These are phyloP conservation scores for Palloptera scutellata DNA, from an alignment of 2,888 invertebrate genomes.

Conservation along the genomic window DNA sequence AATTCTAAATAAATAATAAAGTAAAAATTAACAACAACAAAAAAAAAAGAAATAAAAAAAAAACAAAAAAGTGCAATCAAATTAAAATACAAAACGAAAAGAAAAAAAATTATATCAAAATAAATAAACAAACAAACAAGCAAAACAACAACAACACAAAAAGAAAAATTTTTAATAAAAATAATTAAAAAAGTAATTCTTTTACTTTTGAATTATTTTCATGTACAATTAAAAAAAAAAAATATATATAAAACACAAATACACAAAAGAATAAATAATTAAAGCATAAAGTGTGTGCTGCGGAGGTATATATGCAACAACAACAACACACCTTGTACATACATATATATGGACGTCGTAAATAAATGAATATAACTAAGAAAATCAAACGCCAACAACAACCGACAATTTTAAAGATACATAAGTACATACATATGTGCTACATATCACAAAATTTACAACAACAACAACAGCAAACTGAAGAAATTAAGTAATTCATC, in stretches of 20 bases:
- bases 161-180: constrained; percentile 31
- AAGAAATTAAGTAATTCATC: not conserved
- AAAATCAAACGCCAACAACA: constrained; percentile 19
- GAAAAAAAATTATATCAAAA: constrained; percentile 11
- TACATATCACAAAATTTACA: constrained; percentile 2
- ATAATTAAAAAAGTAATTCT: constrained; percentile 53
- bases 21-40: constrained; percentile 27
- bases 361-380: constrained; percentile 21
- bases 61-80: constrained; percentile 38
- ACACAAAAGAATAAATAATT: not conserved
- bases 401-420: no score
- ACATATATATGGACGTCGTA: constrained; percentile 42
- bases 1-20: constrained; percentile 38
- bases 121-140: constrained; percentile 26
- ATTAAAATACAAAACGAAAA: constrained; percentile 20
- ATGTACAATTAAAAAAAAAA: constrained; percentile 19
- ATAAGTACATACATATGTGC: constrained; percentile 35
- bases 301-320: constrained; percentile 31
- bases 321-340: constrained; percentile 37
- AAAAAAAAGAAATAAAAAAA: constrained; percentile 34
- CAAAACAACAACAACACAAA: constrained; percentile 15
- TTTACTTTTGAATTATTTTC: constrained; percentile 56
- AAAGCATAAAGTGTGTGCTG: no score
- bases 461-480: constrained; percentile 7
- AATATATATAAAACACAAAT: constrained; percentile 23